Evolutionary conservation across 2,113 vertebrate genomes (phyloP), one percentile per base, ranked within the genome.

Genomic region (Onychostruthus taczanowskii): DNA sequence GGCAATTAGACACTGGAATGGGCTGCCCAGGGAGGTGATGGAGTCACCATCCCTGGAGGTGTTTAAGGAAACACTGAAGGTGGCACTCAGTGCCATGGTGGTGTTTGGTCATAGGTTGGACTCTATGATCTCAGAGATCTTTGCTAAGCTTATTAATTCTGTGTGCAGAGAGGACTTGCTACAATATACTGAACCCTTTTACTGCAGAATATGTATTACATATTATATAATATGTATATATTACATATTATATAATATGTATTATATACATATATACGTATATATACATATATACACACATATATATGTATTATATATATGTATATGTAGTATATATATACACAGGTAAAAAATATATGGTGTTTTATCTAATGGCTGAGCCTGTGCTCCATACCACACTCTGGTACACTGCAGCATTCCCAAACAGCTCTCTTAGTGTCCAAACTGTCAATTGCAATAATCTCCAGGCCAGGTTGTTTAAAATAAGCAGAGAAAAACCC

Each of bases 121-220:
- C 7, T 44, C 1, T 0, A 59, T 26, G 21, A 21, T 31, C 16
- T 4, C 24, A 7, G 1, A 21, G 8, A 7, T 1, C 7, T 67
- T 35, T 59, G 67, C 21, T 27, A 68, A 31, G 9, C 31, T 37
- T 17, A 44, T 18, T 68, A 2, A 0, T 33, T 59, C 9, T 61
- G 20, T 27, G 30, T 43, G 33, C 31, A 47, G 30, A 46, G 11
- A 59, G 30, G 27, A 88, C 68, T 22, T 72, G 8, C 26, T 85
- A 27, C 27, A 85, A 27, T 30, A 50, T 9, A 23, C 26, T 35
- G 12, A 75, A 20, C 12, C 17, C 12, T 52, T 16, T 46, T 55
- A 69, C 43, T 79, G 39, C 15, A 82, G 31, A 23, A 16, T 21
- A 22, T 5, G 3, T n/a, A 17, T 30, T 3, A 17, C 26, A 9